Evolutionary conservation across 1,140 invertebrate species (phyloP), one percentile per base, ranked within the genome.

Genomic region (Drepana arcuata): DNA sequence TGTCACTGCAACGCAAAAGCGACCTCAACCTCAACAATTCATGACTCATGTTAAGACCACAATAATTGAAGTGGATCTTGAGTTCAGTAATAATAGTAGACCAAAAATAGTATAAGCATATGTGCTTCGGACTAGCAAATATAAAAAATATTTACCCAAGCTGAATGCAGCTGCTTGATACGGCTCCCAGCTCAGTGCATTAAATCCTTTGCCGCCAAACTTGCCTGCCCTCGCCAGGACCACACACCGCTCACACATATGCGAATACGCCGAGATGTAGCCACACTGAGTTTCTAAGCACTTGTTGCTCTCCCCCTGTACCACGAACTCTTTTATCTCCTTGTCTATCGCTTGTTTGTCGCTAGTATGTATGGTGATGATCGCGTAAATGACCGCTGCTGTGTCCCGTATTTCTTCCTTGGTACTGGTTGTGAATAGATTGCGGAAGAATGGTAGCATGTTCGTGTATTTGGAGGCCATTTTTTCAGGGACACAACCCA

Each of bases 271-370:
- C 12, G 91, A 67, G 13, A 94, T 59, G 23, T 88, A 87, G 0
- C 93, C 93, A 55, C 93, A 91, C 55, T 93, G 91, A 1, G 85
- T 75, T 70, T 94, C 93, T 21, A 93, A 66, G 54, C 72, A 84
- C 65, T 89, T 89, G 54, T 83, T 84, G 31, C 41, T 78, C 25
- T 77, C 73, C 1, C 80, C 83, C 40, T 86, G 68, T 27, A 48
- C 61, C 1, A 88, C 73, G 26, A 89, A 85, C 47, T 86, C 84
- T 3, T 72, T 69, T 4, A 90, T 71, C 15, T 86, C 84, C 10
- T 68, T 78, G 23, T 88, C 88, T 46, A 90, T 86, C 16, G 86
- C 79, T 9, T 77, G 58, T 41, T 82, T 82, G 27, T 83, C 59
- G 3, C 75, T 57, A 1, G 82, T 78, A 24, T 87, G 62, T 16